These are phyloP conservation scores for Diceros bicornis DNA, from an alignment of 2,797 vertebrate species.

Conservation along the genomic window DNA sequence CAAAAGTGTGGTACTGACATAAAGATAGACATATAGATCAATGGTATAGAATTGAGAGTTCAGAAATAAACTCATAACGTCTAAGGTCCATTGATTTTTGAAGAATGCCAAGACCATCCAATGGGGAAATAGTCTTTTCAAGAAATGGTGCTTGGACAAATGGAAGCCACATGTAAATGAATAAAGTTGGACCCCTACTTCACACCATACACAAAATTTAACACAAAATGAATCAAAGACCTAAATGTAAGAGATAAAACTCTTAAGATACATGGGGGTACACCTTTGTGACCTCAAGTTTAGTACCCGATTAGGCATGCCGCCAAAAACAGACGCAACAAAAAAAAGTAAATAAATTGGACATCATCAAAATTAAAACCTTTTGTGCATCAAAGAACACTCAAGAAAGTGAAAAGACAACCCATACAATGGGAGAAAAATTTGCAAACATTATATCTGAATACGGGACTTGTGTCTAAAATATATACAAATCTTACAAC, in stretches of 20 bases:
- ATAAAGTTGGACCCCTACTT: background rate
- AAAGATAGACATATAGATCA: background rate
- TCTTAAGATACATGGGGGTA: background rate
- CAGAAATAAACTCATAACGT: background rate
- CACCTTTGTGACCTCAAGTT: background rate
- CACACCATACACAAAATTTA: constrained; percentile 9
- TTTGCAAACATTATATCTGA: background rate
- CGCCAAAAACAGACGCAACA: background rate
- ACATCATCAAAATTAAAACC: background rate
- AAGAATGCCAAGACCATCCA: background rate
- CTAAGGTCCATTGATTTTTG: background rate
- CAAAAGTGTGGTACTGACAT: background rate
- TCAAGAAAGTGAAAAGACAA: background rate
- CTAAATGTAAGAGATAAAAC: constrained; percentile 10
- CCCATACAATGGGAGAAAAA: background rate
- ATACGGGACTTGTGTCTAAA: background rate
- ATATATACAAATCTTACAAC: background rate
- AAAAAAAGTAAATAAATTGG: background rate
- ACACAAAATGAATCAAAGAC: background rate
- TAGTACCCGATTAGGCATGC: background rate
- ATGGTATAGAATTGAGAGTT: background rate
- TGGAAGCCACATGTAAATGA: background rate
- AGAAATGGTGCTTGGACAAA: constrained; percentile 13
- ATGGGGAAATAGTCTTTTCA: background rate
- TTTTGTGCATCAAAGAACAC: background rate